phyloP scores from a whole-genome alignment of 2,797 vertebrate species.

The Sebastes hubbsi region DNA sequence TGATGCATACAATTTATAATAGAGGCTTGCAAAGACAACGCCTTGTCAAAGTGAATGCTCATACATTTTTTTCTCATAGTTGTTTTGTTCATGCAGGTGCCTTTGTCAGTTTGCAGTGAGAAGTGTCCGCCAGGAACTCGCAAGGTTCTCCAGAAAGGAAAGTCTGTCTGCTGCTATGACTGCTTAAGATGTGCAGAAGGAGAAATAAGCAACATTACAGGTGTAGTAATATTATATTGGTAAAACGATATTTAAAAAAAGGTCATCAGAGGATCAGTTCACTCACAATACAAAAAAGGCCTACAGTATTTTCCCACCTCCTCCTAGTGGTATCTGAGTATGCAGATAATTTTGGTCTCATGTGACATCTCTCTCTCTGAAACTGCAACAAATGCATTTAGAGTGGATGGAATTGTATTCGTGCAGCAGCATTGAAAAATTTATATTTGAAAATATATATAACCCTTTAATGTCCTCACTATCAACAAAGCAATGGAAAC shows the following conservation, averaged over 20 bases:
- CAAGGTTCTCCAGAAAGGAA: conserved; percentile 75
- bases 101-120: conserved; percentile 75
- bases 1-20: not conserved
- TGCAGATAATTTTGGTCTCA: not conserved
- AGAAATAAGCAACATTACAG: conserved; percentile 75
- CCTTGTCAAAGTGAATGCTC: not conserved
- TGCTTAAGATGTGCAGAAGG: conserved; percentile 77
- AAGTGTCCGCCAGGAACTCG: conserved; percentile 69
- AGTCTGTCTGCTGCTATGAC: conserved; percentile 78
- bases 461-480: not conserved
- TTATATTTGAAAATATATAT: not conserved
- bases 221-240: conserved; percentile 30
- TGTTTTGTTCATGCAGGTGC: conserved; percentile 49
- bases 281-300: not conserved
- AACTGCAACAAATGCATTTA: not conserved
- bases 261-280: too few species aligned
- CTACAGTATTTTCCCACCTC: too few species aligned
- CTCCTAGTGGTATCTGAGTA: not conserved
- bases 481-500: too few species aligned
- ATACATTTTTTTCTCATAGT: not conserved
- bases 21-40: not conserved
- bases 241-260: not conserved
- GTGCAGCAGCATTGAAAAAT: not conserved
- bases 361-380: not conserved
- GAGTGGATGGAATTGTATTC: not conserved